Percentiles rank a stretch among this genome's conserved stretches.
phyloP scores from a whole-genome alignment of 2,888 invertebrate genomes.

The Agonopterix alstromeriana region DNA sequence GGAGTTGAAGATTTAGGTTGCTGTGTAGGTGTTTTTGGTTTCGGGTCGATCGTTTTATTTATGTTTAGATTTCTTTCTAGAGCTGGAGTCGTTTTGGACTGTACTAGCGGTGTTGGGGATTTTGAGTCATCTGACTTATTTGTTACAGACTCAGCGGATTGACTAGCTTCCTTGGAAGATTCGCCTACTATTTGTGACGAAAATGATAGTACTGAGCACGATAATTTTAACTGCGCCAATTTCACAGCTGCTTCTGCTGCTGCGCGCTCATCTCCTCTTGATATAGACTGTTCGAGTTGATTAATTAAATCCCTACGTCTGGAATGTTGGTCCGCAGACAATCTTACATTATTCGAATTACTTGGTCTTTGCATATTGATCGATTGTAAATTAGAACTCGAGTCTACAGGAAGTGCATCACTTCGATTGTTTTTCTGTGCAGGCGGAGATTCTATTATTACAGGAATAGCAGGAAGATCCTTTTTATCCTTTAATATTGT shows the following conservation, averaged over 20 bases:
- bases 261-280: slow-evolving; percentile 83
- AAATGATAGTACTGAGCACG: slow-evolving; percentile 79
- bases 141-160: not conserved
- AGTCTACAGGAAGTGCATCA: not conserved
- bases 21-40: not conserved
- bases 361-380: slow-evolving; percentile 3
- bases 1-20: no score
- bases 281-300: slow-evolving; percentile 86
- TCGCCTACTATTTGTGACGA: slow-evolving; percentile 58
- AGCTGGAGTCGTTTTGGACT: not conserved
- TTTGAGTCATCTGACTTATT: slow-evolving; percentile 1
- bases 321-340: slow-evolving; percentile 35
- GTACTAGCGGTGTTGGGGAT: no score
- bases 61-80: not conserved
- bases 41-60: not conserved
- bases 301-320: slow-evolving; percentile 73
- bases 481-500: not conserved
- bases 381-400: not conserved
- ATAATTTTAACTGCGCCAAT: slow-evolving; percentile 84
- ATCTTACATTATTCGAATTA: slow-evolving; percentile 13
- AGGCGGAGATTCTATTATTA: not conserved
- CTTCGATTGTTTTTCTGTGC: not conserved
- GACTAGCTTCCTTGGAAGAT: slow-evolving; percentile 17
- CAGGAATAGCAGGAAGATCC: not conserved
- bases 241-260: slow-evolving; percentile 87